Percentiles rank a stretch among this genome's conserved stretches.
These are phyloP conservation scores for Pygmarrhopalites habei DNA, from an alignment of 1,140 invertebrate species.

Conservation along the genomic window DNA sequence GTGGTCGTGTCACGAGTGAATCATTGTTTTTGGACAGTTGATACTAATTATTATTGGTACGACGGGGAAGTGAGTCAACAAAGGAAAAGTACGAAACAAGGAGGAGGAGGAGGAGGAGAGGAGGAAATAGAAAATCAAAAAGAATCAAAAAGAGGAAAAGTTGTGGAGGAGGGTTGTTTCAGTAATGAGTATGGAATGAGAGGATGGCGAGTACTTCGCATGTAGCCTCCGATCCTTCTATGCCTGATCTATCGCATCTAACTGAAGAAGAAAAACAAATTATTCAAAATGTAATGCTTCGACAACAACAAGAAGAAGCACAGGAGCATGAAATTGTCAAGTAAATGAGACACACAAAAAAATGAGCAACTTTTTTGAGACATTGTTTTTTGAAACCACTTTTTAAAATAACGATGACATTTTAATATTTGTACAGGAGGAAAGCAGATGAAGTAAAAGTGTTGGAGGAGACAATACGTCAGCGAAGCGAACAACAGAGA, in stretches of 20 bases:
- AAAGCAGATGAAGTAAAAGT: constrained; percentile 84
- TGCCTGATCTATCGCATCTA: constrained; percentile 80
- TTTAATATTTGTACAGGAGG: constrained; percentile 54
- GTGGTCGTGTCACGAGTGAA: too few relatives aligned
- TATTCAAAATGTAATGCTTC: constrained; percentile 91
- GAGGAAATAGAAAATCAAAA: background rate
- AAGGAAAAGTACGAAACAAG: background rate
- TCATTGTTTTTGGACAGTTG: too few relatives aligned
- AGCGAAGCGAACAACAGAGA: constrained; percentile 76
- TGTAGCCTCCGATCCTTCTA: constrained; percentile 39
- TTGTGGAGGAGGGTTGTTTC: background rate
- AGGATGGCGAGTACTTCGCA: constrained; percentile 39
- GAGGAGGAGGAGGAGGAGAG: background rate
- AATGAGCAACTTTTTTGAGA: too few relatives aligned
- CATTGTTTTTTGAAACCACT: too few relatives aligned
- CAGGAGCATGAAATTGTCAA: constrained; percentile 90
- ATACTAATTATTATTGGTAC: too few relatives aligned
- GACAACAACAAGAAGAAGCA: constrained; percentile 94
- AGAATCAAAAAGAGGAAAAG: background rate
- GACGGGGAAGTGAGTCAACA: too few relatives aligned
- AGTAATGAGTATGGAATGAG: constrained; percentile 35
- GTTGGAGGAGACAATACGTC: constrained; percentile 78
- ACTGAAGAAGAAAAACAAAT: constrained; percentile 94
- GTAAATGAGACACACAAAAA: constrained; percentile 47
- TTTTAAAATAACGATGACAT: too few relatives aligned